Evolutionary conservation across 2,113 vertebrate genomes (phyloP).

Genomic region (Leptosomus discolor): DNA sequence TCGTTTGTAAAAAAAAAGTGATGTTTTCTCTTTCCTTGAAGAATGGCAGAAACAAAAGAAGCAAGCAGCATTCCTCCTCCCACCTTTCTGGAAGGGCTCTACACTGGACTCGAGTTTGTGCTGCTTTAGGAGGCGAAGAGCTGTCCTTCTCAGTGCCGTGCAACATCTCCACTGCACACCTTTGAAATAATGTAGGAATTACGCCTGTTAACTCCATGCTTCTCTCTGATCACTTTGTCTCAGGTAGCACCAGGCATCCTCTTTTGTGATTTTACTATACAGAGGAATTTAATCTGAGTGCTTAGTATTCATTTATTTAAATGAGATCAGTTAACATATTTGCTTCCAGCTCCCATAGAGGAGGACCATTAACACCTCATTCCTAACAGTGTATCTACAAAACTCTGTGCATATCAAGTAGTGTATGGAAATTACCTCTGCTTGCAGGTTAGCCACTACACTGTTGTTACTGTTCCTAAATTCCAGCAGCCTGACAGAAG

Average conservation of each 20-base stretch:
- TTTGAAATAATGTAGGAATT: not conserved
- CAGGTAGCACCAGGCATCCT: not conserved
- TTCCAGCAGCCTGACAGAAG: not conserved
- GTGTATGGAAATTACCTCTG: not conserved
- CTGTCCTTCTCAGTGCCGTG: not conserved
- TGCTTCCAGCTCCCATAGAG: not conserved
- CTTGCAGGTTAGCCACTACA: not conserved
- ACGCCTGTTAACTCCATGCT: not conserved
- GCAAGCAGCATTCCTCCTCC: not conserved
- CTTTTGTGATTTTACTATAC: not conserved
- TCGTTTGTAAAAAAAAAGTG: not conserved
- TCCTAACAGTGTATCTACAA: not conserved
- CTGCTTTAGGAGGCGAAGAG: not conserved
- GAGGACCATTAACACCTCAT: not conserved
- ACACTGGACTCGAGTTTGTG: accelerated
- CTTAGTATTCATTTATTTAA: slow-evolving; percentile 5
- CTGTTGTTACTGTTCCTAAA: not conserved
- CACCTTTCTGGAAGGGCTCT: not conserved
- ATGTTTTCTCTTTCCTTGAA: not conserved
- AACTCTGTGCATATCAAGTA: not conserved
- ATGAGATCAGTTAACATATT: not conserved
- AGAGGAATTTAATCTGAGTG: not conserved
- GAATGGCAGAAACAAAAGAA: not conserved
- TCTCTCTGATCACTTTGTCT: not conserved
- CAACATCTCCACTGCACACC: not conserved